Evolutionary conservation across 2,888 invertebrate genomes (phyloP).

Genomic region (Diachrysia chrysitis): DNA sequence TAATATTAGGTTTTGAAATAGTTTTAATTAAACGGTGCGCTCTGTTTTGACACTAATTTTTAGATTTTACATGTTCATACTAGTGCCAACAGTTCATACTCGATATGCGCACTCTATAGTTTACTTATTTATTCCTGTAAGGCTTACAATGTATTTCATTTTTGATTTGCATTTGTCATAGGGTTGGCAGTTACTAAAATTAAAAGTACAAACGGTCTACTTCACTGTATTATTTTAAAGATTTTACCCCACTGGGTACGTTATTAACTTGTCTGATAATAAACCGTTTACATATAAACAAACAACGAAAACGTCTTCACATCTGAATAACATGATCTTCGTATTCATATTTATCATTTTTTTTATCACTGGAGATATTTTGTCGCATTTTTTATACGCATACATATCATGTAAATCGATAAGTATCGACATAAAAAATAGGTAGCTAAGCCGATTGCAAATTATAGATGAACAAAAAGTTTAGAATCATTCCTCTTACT

Average conservation of each 20-base stretch:
- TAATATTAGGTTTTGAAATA: too few species aligned
- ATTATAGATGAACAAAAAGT: constrained; percentile 39
- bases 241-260: neutral
- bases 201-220: too few species aligned
- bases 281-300: constrained; percentile 15
- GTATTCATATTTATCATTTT: constrained; percentile 43
- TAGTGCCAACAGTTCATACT: too few species aligned
- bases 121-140: too few species aligned
- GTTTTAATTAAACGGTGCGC: too few species aligned
- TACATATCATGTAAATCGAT: constrained; percentile 55
- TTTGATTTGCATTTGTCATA: too few species aligned
- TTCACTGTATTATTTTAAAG: too few species aligned
- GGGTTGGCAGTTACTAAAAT: too few species aligned
- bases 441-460: constrained; percentile 42
- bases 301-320: constrained; percentile 23
- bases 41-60: too few species aligned
- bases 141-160: too few species aligned
- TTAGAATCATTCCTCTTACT: constrained; percentile 19
- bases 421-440: constrained; percentile 37
- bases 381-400: constrained; percentile 53
- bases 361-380: constrained; percentile 50
- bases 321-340: constrained; percentile 39
- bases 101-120: too few species aligned
- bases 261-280: constrained; percentile 22
- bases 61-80: too few species aligned